A percentile compares a stretch with the other conserved stretches of the same genome.
phyloP scores from a whole-genome alignment of 2,888 invertebrate genomes.

The Stenichneumon culpator region DNA sequence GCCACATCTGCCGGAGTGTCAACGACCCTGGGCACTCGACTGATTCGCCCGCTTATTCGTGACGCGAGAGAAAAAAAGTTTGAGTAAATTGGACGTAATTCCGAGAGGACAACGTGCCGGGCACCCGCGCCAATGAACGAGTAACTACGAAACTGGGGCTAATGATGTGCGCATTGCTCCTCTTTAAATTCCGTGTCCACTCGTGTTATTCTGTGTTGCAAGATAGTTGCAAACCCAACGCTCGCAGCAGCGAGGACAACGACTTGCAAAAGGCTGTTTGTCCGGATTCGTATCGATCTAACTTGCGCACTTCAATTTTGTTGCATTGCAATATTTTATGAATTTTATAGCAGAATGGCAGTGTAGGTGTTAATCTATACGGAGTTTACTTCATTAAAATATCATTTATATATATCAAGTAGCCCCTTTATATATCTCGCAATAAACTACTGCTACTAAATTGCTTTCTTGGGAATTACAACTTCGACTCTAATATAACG shows the following conservation, averaged over 20 bases:
- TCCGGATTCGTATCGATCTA: neutral
- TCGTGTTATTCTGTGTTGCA: slow-evolving; percentile 8
- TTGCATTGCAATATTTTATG: too few relatives aligned
- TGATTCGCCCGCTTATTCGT: slow-evolving; percentile 81
- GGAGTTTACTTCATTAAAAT: too few relatives aligned
- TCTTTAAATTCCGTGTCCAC: slow-evolving; percentile 18
- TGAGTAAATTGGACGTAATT: slow-evolving; percentile 82
- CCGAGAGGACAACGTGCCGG: slow-evolving; percentile 65
- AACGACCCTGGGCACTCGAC: slow-evolving; percentile 76
- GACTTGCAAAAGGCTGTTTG: neutral
- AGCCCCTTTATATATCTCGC: too few relatives aligned
- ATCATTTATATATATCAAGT: too few relatives aligned
- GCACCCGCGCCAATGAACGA: slow-evolving; percentile 26
- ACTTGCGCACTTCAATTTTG: too few relatives aligned
- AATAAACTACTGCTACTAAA: too few relatives aligned
- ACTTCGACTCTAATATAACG: too few relatives aligned
- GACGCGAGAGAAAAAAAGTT: slow-evolving; percentile 76
- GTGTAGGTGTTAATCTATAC: too few relatives aligned
- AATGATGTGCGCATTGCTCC: slow-evolving; percentile 20
- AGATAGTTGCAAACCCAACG: neutral
- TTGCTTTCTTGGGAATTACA: too few relatives aligned
- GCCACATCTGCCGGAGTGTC: slow-evolving; percentile 74
- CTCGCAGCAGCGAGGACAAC: neutral
- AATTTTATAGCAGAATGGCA: too few relatives aligned
- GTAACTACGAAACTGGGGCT: slow-evolving; percentile 31